Evolutionary conservation across 2,797 vertebrate genomes (phyloP), one percentile per base, ranked within the genome.

Genomic region (Hydrophis major): DNA sequence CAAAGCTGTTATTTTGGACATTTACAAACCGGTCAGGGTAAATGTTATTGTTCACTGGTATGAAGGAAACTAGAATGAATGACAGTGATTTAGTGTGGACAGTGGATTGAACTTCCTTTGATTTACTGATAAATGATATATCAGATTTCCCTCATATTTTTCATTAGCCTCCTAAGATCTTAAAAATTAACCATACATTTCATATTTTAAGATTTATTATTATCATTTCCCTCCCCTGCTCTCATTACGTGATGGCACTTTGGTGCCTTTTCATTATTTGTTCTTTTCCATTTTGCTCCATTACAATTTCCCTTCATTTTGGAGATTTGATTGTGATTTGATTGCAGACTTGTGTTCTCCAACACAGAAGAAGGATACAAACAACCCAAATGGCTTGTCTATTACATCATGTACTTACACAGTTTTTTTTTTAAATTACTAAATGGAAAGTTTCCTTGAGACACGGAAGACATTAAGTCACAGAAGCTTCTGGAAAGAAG

Each of bases 1-100:
- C 50, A 87, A 87, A 63, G 78, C 92, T 90, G 87, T 88, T 90
- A 59, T 88, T 90, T 86, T 87, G 83, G 61, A 87, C 37, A 11
- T 63, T 90, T 87, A 74, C 61, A 90, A 93, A 93, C 27, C 11
- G 5, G 42, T 90, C 55, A 74, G 66, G 28, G 61, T 93, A 87
- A 87, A 90, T 90, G 87, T 88, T 92, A 63, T 87, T 93, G 53
- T 74, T 63, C 69, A 12, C 32, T 74, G 53, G 27, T 87, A 87
- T 87, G 83, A 90, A 32, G 86, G 37, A 50, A 87, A 87, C 37
- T 56, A 88, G n/a, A 87, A 90, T 53, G 63, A 74, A 88, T 47
- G 57, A 59, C 50, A 14, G 27, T 60, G 78, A 93, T 74, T 87
- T 57, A n/a, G 78, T 27, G 32, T 13, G 50, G 57, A 61, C 18